A percentile compares a stretch with the other conserved stretches of the same genome.
phyloP scores from a whole-genome alignment of 2,113 vertebrate species.

The Andinoacara biseriatus region DNA sequence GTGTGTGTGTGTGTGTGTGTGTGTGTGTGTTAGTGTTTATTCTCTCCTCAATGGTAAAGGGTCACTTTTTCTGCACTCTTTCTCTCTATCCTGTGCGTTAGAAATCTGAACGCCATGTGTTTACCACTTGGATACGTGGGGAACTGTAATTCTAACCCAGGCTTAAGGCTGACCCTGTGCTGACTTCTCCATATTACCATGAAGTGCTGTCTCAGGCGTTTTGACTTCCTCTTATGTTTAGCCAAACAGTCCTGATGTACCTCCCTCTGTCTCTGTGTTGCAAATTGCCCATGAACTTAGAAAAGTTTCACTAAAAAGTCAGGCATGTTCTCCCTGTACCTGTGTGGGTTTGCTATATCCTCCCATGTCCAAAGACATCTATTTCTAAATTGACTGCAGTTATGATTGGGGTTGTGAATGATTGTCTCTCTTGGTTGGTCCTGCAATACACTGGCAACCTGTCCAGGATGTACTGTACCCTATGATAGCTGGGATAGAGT shows the following conservation, averaged over 20 bases:
- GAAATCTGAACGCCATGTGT: slow-evolving; percentile 25
- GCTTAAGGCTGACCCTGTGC: fast-evolving
- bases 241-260: no score
- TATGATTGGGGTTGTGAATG: not conserved
- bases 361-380: not conserved
- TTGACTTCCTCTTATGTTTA: not conserved
- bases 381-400: not conserved
- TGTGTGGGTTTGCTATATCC: not conserved
- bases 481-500: not conserved
- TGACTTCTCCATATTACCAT: not conserved
- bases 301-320: not conserved
- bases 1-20: no score
- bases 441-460: not conserved
- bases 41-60: not conserved
- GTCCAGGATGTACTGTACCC: no score
- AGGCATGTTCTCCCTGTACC: not conserved
- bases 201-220: not conserved
- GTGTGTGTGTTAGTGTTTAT: slow-evolving; percentile 28
- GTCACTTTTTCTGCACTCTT: slow-evolving; percentile 1
- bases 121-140: not conserved
- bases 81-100: slow-evolving; percentile 1
- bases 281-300: not conserved
- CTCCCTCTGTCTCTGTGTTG: not conserved
- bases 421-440: not conserved
- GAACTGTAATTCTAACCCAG: not conserved